A percentile compares a stretch with the other conserved stretches of the same genome.
Conservation (phyloP, 2,113 vertebrate species). For the Calidris pygmaea region DNA sequence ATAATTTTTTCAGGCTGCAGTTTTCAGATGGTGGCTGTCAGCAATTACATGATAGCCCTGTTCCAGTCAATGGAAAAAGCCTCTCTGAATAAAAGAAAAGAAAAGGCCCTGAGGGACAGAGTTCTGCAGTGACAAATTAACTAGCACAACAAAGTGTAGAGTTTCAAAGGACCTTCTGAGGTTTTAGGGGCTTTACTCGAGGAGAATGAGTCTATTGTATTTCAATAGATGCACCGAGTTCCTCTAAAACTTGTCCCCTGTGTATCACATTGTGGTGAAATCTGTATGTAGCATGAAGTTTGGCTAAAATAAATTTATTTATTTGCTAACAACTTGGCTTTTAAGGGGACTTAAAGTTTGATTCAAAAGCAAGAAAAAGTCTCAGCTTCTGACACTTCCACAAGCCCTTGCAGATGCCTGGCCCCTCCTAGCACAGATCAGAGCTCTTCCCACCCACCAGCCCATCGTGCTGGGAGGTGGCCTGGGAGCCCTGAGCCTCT, state of each 20-base stretch:
- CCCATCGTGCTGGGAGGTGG: neutral
- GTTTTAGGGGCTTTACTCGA: neutral
- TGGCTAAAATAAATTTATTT: neutral
- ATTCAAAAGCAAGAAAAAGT: neutral
- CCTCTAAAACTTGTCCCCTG: neutral
- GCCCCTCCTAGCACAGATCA: neutral
- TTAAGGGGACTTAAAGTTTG: neutral
- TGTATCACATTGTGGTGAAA: neutral
- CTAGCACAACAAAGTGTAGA: neutral
- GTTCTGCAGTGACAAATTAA: neutral
- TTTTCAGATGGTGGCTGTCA: neutral
- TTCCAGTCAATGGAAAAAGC: conserved; percentile 2
- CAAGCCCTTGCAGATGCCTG: neutral
- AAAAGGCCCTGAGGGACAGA: neutral
- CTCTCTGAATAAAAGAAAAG: neutral
- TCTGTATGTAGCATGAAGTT: neutral
- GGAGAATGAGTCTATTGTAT: neutral
- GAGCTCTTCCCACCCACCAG: neutral
- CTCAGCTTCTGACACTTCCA: neutral
- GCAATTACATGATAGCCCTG: neutral
- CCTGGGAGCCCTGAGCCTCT: neutral
- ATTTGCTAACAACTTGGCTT: neutral
- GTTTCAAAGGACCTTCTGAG: neutral
- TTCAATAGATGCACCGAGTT: neutral
- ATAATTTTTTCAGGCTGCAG: neutral